Evolutionary conservation across 2,888 invertebrate species (phyloP), one percentile per base, ranked within the genome.

Genomic region (Chironomus riparius): DNA sequence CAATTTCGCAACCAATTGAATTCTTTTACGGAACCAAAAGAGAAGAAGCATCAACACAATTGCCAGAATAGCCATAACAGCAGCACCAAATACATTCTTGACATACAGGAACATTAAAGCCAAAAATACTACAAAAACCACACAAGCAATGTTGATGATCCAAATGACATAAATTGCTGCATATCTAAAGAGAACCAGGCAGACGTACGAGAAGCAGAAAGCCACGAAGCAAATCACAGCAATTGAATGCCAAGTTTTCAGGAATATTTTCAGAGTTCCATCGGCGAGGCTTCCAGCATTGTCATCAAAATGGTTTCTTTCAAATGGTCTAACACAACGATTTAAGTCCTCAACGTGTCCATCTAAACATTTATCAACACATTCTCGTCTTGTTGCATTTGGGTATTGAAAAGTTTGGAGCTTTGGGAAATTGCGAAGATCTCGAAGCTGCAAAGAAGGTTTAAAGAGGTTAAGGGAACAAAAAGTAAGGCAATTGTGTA

Each of bases 221-320:
- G 89, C 86, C 77, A 89, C 86, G 0, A 87, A 80, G 77, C 87
- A 86, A 77, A 90, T 83, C 79, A 87, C 88, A 47, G 88, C 79
- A 77, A 90, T 85, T 80, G 90, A 87, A 74, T 79, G 80, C 87
- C 88, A 89, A n/a, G 87, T 86, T 82, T 88, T 87, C 87, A 88
- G 81, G 77, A 86, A 85, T 78, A 82, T 82, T 24, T 87, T 79
- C 87, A 68, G 86, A 84, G 0, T 84, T 85, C 85, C 56, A 84
- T 84, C 71, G 87, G 83, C 3, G 2, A 24, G 3, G 22, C 22
- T 24, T 24, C 22, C 22, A 3, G n/a, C n/a, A n/a, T n/a, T 24
- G 22, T 24, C 22, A 24, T 24, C 3, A 24, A 24, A 3, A 2
- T 3, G 2, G 3, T 24, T 24, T 24, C 22, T 24, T 24, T 24